phyloP scores from a whole-genome alignment of 2,888 invertebrate genomes.

The Himalopsyche tibetana region DNA sequence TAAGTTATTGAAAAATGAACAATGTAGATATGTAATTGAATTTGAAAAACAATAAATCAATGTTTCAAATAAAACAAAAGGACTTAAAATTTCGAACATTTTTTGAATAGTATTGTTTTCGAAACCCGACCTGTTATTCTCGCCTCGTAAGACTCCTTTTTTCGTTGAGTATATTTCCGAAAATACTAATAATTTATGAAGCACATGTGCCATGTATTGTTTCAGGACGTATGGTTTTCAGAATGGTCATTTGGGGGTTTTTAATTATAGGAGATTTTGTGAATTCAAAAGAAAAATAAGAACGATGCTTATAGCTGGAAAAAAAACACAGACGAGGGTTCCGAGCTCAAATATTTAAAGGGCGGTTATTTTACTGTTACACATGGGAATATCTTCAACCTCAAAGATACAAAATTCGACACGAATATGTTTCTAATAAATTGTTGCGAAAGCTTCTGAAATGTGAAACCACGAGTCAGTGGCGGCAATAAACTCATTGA shows the following conservation, averaged over 20 bases:
- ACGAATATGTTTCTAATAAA: constrained; percentile 28
- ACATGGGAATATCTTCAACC: background rate
- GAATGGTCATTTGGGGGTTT: constrained; percentile 18
- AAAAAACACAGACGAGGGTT: background rate
- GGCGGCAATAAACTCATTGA: background rate
- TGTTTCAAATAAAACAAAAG: too few species aligned
- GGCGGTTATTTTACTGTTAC: constrained; percentile 32
- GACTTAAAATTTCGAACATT: too few species aligned
- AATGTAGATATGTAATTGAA: too few species aligned
- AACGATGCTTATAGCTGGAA: background rate
- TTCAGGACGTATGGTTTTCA: background rate
- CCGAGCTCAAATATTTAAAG: background rate
- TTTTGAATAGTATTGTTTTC: too few species aligned
- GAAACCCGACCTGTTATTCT: too few species aligned
- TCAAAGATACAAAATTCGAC: background rate
- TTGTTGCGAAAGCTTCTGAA: constrained; percentile 23
- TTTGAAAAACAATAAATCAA: too few species aligned
- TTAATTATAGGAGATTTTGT: background rate
- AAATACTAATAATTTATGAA: background rate
- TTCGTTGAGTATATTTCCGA: too few species aligned
- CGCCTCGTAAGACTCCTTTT: too few species aligned
- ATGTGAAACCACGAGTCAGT: background rate
- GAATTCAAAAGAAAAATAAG: background rate
- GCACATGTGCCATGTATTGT: background rate
- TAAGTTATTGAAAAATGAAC: too few species aligned